Conservation (phyloP, 2,888 invertebrate species). For the Drosophila atroscutellata region DNA sequence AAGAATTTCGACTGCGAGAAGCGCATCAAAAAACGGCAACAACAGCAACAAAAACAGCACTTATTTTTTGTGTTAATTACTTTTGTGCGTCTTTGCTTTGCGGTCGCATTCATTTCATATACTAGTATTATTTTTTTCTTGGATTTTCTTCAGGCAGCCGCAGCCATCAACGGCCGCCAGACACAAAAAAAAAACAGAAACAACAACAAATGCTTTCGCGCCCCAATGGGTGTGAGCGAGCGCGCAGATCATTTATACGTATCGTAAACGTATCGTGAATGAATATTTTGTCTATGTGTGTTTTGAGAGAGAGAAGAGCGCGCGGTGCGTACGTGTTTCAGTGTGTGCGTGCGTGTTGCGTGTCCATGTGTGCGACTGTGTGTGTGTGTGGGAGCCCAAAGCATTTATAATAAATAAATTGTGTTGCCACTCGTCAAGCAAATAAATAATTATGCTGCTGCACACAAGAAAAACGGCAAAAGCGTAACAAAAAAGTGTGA, state of each 20-base stretch:
- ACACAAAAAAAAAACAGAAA: constrained; percentile 41
- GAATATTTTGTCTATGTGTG: constrained; percentile 73
- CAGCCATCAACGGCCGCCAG: constrained; percentile 48
- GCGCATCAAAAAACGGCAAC: constrained; percentile 42
- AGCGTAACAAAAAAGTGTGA: constrained; percentile 63
- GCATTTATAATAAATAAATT: constrained; percentile 75
- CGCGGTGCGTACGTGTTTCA: constrained; percentile 54
- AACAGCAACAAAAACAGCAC: constrained; percentile 41
- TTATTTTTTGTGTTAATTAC: constrained; percentile 68
- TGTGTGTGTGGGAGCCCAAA: constrained; percentile 56
- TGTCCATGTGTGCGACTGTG: constrained; percentile 11
- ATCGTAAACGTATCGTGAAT: constrained; percentile 76
- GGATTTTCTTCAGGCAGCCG: constrained; percentile 61
- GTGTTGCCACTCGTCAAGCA: constrained; percentile 54
- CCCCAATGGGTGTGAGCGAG: constrained; percentile 69
- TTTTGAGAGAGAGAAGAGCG: constrained; percentile 42
- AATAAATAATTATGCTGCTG: constrained; percentile 64
- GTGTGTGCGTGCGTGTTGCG: constrained; percentile 32
- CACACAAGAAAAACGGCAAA: constrained; percentile 52
- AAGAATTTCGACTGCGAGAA: constrained; percentile 49
- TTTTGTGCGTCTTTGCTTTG: constrained; percentile 72
- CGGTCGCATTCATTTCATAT: constrained; percentile 71
- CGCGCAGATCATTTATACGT: constrained; percentile 67
- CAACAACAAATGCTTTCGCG: constrained; percentile 40
- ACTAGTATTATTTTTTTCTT: constrained; percentile 73